Conservation (phyloP, 2,888 invertebrate species). For the Monoplex corrugatus region DNA sequence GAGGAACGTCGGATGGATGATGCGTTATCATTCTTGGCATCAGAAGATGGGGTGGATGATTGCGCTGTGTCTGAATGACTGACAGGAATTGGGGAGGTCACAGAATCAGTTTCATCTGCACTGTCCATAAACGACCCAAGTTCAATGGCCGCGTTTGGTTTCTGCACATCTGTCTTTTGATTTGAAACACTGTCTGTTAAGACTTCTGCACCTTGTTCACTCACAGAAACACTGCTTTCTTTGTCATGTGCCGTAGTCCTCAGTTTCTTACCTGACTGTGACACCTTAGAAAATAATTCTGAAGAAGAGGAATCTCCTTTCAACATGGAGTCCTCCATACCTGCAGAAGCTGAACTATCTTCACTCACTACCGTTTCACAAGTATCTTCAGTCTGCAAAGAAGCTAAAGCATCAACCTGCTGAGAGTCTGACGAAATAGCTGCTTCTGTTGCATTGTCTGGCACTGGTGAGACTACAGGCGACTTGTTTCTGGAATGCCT, state of each 20-base stretch:
- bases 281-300: background rate
- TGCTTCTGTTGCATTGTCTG: background rate
- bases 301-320: background rate
- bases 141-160: background rate
- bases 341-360: background rate
- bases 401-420: background rate
- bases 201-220: background rate
- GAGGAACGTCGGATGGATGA: constrained; percentile 44
- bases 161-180: background rate
- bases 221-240: background rate
- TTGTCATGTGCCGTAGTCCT: constrained; percentile 33
- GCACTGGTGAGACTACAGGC: background rate
- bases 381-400: background rate
- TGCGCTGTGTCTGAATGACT: background rate
- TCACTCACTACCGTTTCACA: background rate
- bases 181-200: background rate
- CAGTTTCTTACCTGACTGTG: constrained; percentile 21
- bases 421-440: background rate
- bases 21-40: background rate
- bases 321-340: background rate
- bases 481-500: background rate
- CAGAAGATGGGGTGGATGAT: background rate
- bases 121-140: no score
- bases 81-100: background rate
- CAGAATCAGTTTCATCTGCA: background rate